Conservation (phyloP, 2,888 invertebrate species). For the Myopa tessellatipennis region DNA sequence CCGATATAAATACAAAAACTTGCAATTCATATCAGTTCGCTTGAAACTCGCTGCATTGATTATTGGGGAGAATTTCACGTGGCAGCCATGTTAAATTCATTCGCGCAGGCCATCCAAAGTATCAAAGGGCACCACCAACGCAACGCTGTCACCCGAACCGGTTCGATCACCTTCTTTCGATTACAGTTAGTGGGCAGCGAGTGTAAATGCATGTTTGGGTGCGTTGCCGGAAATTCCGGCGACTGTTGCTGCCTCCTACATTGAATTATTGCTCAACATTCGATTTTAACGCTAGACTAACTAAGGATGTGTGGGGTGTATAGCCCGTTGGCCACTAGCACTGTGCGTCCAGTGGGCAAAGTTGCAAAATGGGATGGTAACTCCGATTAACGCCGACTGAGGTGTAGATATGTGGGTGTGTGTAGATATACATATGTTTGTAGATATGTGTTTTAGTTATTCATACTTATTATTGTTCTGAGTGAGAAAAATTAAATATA, state of each 20-base stretch:
- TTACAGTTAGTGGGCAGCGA: neutral
- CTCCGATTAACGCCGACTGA: neutral
- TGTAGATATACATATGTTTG: too few relatives aligned
- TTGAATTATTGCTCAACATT: conserved; percentile 23
- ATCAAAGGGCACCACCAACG: conserved; percentile 16
- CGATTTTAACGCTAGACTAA: conserved; percentile 45
- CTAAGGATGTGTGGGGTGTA: conserved; percentile 39
- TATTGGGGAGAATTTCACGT: conserved; percentile 48
- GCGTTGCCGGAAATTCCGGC: neutral
- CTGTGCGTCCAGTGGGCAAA: conserved; percentile 18
- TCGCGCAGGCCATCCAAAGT: neutral
- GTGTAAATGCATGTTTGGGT: neutral
- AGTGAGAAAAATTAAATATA: too few relatives aligned
- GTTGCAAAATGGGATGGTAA: neutral
- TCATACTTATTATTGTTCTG: too few relatives aligned
- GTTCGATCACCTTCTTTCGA: neutral
- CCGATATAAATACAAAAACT: neutral
- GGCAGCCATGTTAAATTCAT: conserved; percentile 36
- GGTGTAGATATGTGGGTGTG: neutral
- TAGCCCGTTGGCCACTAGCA: conserved; percentile 28
- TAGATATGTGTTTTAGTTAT: too few relatives aligned
- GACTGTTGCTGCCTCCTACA: neutral
- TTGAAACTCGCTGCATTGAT: conserved; percentile 59
- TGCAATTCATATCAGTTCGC: conserved; percentile 1
- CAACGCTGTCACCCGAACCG: neutral